Percentiles rank a stretch among this genome's conserved stretches.
These are phyloP conservation scores for Ooceraea biroi DNA, from an alignment of 1,140 invertebrate genomes.

Conservation along the genomic window DNA sequence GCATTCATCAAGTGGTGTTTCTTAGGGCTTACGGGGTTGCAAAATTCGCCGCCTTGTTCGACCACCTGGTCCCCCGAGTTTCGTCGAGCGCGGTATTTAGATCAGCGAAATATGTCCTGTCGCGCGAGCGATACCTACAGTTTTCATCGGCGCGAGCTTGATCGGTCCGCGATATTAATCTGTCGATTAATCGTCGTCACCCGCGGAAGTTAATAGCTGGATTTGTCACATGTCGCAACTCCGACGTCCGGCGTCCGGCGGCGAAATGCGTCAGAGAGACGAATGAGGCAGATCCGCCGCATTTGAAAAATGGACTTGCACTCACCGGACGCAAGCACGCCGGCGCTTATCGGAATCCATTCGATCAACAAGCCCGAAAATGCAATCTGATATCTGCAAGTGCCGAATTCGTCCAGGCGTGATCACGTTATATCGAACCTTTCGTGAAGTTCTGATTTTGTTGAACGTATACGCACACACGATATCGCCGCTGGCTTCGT, in stretches of 20 bases:
- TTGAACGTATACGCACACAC: too few species aligned
- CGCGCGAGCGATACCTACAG: neutral
- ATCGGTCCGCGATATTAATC: constrained; percentile 44
- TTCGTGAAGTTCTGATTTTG: neutral
- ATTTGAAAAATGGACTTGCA: constrained; percentile 41
- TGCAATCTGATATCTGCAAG: constrained; percentile 33
- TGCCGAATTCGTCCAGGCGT: neutral
- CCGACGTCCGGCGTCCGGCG: constrained; percentile 19
- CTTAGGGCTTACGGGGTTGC: too few species aligned
- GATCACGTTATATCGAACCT: neutral
- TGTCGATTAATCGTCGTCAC: constrained; percentile 43
- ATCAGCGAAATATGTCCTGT: constrained; percentile 18
- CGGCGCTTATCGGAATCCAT: constrained; percentile 15
- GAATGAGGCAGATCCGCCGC: too few species aligned
- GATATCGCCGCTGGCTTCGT: neutral
- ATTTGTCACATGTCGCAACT: constrained; percentile 45
- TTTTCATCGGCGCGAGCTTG: too few species aligned
- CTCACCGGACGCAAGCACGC: neutral
- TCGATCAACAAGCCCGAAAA: constrained; percentile 39
- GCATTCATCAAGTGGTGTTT: neutral
- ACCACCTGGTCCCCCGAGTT: constrained; percentile 21
- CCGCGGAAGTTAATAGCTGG: constrained; percentile 46
- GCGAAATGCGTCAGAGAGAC: constrained; percentile 3
- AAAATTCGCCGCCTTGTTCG: neutral
- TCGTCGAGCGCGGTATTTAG: neutral